phyloP scores from a whole-genome alignment of 2,888 invertebrate species.

The Polylopha cassiicola region DNA sequence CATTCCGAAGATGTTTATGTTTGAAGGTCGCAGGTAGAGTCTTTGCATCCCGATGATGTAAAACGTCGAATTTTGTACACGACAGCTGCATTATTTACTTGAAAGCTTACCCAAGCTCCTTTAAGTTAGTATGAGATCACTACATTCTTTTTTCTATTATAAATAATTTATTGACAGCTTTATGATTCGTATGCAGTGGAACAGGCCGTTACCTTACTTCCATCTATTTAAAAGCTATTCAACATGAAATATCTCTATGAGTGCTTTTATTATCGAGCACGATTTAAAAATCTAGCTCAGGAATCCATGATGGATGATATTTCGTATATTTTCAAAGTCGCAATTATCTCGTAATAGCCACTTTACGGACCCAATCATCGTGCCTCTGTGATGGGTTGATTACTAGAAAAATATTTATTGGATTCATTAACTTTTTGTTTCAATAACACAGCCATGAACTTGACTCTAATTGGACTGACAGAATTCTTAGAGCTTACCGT shows the following conservation, averaged over 20 bases:
- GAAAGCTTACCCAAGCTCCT: too few relatives aligned
- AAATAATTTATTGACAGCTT: too few relatives aligned
- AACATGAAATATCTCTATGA: too few relatives aligned
- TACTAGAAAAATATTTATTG: slow-evolving; percentile 63
- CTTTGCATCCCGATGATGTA: slow-evolving; percentile 10
- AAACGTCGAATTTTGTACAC: slow-evolving; percentile 8
- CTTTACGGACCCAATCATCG: slow-evolving; percentile 43
- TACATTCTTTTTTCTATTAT: too few relatives aligned
- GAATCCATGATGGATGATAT: slow-evolving; percentile 47
- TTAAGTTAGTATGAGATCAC: too few relatives aligned
- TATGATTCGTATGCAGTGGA: too few relatives aligned
- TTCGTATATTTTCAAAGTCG: slow-evolving; percentile 50
- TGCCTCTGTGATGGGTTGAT: slow-evolving; percentile 64
- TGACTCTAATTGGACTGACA: neutral
- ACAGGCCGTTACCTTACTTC: too few relatives aligned
- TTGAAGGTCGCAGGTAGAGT: slow-evolving; percentile 58
- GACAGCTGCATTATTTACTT: too few relatives aligned
- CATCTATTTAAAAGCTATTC: too few relatives aligned
- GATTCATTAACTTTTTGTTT: slow-evolving; percentile 32
- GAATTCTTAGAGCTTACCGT: too few relatives aligned
- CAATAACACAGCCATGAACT: slow-evolving; percentile 10
- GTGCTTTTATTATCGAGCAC: too few relatives aligned
- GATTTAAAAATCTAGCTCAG: slow-evolving; percentile 12
- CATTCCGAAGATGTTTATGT: slow-evolving; percentile 69
- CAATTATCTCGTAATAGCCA: slow-evolving; percentile 54